Conservation (phyloP, 1,140 invertebrate species). For the Monomorium pharaonis region DNA sequence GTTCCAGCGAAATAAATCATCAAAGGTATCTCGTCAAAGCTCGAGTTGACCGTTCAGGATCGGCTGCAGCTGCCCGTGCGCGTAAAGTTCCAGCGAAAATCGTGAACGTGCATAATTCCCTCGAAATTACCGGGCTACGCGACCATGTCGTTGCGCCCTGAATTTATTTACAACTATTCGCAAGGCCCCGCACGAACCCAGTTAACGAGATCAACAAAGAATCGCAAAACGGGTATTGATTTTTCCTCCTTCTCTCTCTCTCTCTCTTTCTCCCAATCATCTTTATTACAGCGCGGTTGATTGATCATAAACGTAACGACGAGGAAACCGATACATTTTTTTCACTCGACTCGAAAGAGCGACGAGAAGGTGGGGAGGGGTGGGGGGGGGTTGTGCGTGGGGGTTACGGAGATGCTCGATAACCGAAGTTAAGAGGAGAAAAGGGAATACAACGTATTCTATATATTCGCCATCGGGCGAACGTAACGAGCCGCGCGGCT, state of each 20-base stretch:
- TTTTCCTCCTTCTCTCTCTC: neutral
- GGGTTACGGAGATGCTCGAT: slow-evolving; percentile 31
- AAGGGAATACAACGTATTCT: neutral
- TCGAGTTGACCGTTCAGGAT: slow-evolving; percentile 22
- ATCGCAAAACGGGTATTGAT: neutral
- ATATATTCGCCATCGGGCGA: slow-evolving; percentile 9
- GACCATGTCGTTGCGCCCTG: neutral
- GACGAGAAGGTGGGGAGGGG: too few species aligned
- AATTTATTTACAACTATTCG: slow-evolving; percentile 8
- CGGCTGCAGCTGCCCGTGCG: neutral
- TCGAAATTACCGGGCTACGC: slow-evolving; percentile 11
- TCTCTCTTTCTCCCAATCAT: neutral
- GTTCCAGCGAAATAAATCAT: slow-evolving; percentile 40
- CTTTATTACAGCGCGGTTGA: neutral
- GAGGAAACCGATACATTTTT: neutral
- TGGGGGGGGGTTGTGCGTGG: neutral
- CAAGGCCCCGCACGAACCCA: neutral
- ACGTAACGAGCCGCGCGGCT: slow-evolving; percentile 27
- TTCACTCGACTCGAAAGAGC: neutral
- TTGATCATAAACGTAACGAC: neutral
- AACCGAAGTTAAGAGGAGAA: slow-evolving; percentile 29
- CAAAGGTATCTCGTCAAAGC: slow-evolving; percentile 52
- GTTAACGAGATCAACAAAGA: neutral
- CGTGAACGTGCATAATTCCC: slow-evolving; percentile 36
- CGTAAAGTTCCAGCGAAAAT: slow-evolving; percentile 13